Evolutionary conservation across 2,888 invertebrate genomes (phyloP), one percentile per base, ranked within the genome.

Genomic region (Psococerastis gibbosa): DNA sequence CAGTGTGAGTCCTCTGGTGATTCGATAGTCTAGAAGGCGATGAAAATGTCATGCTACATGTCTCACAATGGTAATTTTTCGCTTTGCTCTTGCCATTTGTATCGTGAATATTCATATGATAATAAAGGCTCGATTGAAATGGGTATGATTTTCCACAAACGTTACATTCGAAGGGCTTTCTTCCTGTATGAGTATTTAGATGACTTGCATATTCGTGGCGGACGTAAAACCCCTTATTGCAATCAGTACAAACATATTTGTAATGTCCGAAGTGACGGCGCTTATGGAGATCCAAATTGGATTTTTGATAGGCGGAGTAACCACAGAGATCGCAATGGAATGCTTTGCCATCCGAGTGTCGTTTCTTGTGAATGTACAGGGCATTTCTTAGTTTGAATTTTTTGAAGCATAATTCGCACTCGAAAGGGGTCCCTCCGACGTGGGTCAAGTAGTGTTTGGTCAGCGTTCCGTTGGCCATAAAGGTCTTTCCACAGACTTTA

Each of bases 41-140:
- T 17, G 53, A 46, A 46, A 57, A 58, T 1, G 53, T 52, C 20
- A 49, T 52, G 6, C 51, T 52, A 41, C 57, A 57, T 1, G 48
- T 47, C 43, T 53, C 53, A 48, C 57, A 56, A 43, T 52, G 53
- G 42, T 56, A 54, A 18, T 52, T 47, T 48, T 53, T 52, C 23
- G 53, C 52, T 35, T 55, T 52, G 35, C 54, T 55, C 50, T 51
- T 54, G 3, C 52, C 38, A 3, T 16, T 44, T 6, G 48, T 33
- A 27, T 44, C 56, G 41, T 62, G 70, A 1, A 67, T 64, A 4
- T 68, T 70, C 50, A 68, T 53, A 53, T 72, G 71, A 47, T 68
- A 65, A 38, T 65, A 66, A 1, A 72, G 54, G 11, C 68, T 57
- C 22, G 68, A 65, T 9, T 69, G 66, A 0, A 68, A 69, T 0